Percentiles rank a stretch among this genome's conserved stretches.
These are phyloP conservation scores for Melipona bicolor DNA, from an alignment of 2,888 invertebrate genomes.

Conservation along the genomic window DNA sequence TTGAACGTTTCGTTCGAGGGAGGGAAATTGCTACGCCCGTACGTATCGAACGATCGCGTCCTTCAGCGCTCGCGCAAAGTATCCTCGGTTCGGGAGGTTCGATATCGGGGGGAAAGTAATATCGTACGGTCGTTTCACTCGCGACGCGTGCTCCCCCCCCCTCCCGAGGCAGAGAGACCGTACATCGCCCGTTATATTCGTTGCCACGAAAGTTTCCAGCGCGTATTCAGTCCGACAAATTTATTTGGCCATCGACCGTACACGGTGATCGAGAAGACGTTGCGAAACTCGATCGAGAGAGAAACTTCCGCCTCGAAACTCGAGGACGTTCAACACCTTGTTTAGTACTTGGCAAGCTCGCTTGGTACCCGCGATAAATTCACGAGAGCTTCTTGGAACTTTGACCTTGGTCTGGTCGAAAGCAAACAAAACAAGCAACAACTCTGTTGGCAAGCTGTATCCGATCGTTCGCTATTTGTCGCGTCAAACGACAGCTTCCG, in stretches of 20 bases:
- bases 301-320: background rate
- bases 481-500: background rate
- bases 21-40: conserved; percentile 25
- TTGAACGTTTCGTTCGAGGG: conserved; percentile 21
- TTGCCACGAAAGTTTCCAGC: background rate
- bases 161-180: too few relatives aligned
- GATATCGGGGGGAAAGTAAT: conserved; percentile 31
- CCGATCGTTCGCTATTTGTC: background rate
- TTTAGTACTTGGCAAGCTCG: conserved; percentile 26
- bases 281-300: too few relatives aligned
- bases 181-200: background rate
- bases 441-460: background rate
- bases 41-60: conserved; percentile 34
- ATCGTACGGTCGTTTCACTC: conserved; percentile 24
- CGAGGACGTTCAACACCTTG: background rate
- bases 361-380: background rate
- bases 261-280: too few relatives aligned
- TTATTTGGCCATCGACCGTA: background rate
- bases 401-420: background rate
- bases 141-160: conserved; percentile 3
- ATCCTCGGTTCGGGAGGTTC: conserved; percentile 29
- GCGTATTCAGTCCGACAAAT: background rate
- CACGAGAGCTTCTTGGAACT: background rate
- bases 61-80: conserved; percentile 7
- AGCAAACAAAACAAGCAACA: conserved; percentile 8